phyloP scores from a whole-genome alignment of 2,797 vertebrate species.

The Halcyon smyrnensis region DNA sequence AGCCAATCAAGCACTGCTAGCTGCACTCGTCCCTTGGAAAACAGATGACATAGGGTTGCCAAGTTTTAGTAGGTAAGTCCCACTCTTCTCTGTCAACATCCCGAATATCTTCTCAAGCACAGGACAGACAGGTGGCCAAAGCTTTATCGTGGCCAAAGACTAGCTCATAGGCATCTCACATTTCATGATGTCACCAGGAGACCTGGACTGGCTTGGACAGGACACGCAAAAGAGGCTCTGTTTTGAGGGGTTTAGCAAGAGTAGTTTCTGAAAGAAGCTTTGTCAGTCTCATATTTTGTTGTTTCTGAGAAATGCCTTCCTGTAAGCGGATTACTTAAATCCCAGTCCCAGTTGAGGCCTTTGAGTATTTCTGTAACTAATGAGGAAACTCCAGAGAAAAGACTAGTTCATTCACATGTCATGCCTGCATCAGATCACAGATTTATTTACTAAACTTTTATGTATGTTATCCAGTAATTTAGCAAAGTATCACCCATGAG shows the following conservation, averaged over 20 bases:
- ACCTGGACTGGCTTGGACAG: neutral
- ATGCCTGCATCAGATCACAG: neutral
- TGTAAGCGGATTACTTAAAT: neutral
- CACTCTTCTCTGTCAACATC: neutral
- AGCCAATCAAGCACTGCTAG: neutral
- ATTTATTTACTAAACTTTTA: neutral
- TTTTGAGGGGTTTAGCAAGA: neutral
- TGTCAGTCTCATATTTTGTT: neutral
- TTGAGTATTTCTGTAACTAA: neutral
- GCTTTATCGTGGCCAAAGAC: neutral
- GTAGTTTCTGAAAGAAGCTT: neutral
- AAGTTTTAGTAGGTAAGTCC: neutral
- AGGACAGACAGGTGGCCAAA: conserved; percentile 28
- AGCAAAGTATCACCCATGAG: neutral
- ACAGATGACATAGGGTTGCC: neutral
- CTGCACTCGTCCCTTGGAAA: neutral
- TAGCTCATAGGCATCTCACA: neutral
- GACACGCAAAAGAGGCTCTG: neutral
- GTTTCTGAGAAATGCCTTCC: neutral
- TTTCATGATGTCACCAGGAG: conserved; percentile 7
- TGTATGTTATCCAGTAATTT: neutral
- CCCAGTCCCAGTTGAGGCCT: neutral
- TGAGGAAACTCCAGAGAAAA: neutral
- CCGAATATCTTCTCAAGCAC: neutral
- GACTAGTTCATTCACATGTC: neutral